Evolutionary conservation across 2,888 invertebrate species (phyloP), one percentile per base, ranked within the genome.

Genomic region (Rhaphigaster nebulosa): DNA sequence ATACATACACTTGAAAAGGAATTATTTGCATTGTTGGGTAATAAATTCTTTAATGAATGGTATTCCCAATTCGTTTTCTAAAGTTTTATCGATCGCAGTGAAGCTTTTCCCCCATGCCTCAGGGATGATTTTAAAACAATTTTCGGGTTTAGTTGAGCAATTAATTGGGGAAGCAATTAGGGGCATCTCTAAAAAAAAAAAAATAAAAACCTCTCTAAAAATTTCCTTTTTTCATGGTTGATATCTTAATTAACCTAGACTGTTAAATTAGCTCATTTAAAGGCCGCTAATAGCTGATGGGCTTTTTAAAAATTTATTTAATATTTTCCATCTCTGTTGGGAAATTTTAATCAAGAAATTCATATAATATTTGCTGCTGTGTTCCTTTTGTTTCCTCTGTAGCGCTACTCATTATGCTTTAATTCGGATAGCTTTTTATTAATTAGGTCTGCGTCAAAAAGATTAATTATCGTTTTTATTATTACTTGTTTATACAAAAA

Each of bases 71-170:
- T n/a, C n/a, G n/a, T n/a, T n/a, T n/a, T n/a, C 6, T 65, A 10
- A 29, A n/a, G 65, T 29, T 65, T 29, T 18, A 65, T 65, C 29
- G 65, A 65, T 65, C 3, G 29, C 5, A 29, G 65, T 60, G 60
- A 60, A 65, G 29, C 29, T 4, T 65, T 29, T n/a, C 60, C 4
- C 29, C 29, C 29, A 15, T 29, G 65, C 65, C 15, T 15, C 4
- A 29, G 65, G 29, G 65, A 65, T 65, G 65, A 65, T 65, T 65
- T 65, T 65, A 65, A 65, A 65, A 65, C 65, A 65, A 29, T 65
- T 29, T 65, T 18, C 65, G 15, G 65, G 15, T 29, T 65, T 29
- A 65, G 65, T 65, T 65, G 29, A 29, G 65, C 65, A 29, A 65
- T 65, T 65, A 65, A 65, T 65, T 65, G 65, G 29, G 65, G 29